A percentile compares a stretch with the other conserved stretches of the same genome.
These are phyloP conservation scores for Zygogramma bicolorata DNA, from an alignment of 2,888 invertebrate species.

Conservation along the genomic window DNA sequence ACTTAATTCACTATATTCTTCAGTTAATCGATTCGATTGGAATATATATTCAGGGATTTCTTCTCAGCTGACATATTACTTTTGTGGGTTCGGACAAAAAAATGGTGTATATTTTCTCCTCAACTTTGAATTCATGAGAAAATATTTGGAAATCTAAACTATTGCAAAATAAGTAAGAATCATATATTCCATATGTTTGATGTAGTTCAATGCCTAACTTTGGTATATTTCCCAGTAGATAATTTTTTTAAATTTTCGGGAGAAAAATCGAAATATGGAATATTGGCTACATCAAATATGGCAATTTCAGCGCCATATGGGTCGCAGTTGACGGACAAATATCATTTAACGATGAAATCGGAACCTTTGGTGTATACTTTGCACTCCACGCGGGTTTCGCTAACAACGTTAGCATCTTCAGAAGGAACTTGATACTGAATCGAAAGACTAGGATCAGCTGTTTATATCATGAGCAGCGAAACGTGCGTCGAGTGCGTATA, in stretches of 20 bases:
- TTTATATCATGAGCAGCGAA: not conserved
- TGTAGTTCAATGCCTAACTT: too few relatives aligned
- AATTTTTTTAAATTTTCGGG: too few relatives aligned
- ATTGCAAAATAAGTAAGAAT: too few relatives aligned
- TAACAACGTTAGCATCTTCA: not conserved
- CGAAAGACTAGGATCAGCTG: not conserved
- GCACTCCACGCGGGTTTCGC: not conserved
- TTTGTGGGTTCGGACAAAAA: not conserved
- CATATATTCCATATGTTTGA: too few relatives aligned
- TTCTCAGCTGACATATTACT: not conserved
- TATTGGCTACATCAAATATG: not conserved
- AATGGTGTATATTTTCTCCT: too few relatives aligned
- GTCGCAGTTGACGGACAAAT: not conserved
- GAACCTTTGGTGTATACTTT: not conserved
- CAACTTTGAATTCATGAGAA: not conserved
- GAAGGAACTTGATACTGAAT: not conserved
- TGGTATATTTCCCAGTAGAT: too few relatives aligned
- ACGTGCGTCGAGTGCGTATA: not conserved
- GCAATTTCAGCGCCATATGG: not conserved
- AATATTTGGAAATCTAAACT: not conserved
- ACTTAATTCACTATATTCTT: too few relatives aligned
- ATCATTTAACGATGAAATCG: not conserved
- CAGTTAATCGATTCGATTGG: too few relatives aligned
- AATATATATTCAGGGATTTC: too few relatives aligned
- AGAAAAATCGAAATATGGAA: too few relatives aligned